Evolutionary conservation across 2,888 invertebrate species (phyloP).

Genomic region (Limenitis camilla): DNA sequence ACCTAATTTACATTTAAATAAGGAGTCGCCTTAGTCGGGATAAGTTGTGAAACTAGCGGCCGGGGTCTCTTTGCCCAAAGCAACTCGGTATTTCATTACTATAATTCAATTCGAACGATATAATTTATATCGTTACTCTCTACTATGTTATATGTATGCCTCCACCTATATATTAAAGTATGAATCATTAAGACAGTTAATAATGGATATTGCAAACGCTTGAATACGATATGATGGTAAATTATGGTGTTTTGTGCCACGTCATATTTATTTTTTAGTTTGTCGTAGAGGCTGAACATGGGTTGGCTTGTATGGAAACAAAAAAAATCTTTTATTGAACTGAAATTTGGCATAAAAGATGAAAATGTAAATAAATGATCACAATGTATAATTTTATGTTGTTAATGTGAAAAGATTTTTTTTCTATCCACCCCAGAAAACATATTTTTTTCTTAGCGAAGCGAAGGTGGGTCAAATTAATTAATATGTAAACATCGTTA

Average conservation of each 20-base stretch:
- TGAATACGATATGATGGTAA: conserved; percentile 2
- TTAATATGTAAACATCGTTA: too few species aligned
- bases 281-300: too few species aligned
- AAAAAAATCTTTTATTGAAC: too few species aligned
- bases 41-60: conserved; percentile 74
- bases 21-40: conserved; percentile 77
- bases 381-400: too few species aligned
- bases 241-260: background rate
- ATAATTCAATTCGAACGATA: conserved; percentile 69
- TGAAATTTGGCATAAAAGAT: too few species aligned
- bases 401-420: too few species aligned
- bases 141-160: conserved; percentile 24
- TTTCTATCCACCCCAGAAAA: too few species aligned
- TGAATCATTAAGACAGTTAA: conserved; percentile 23
- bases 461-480: too few species aligned
- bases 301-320: too few species aligned
- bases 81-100: conserved; percentile 68
- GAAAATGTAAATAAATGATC: too few species aligned
- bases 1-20: conserved; percentile 94
- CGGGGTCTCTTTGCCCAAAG: conserved; percentile 67
- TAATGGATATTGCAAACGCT: conserved; percentile 15
- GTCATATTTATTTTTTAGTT: too few species aligned
- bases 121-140: conserved; percentile 31
- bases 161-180: conserved; percentile 17
- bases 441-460: too few species aligned